phyloP scores from a whole-genome alignment of 1,140 invertebrate genomes.

The Copidosoma floridanum region DNA sequence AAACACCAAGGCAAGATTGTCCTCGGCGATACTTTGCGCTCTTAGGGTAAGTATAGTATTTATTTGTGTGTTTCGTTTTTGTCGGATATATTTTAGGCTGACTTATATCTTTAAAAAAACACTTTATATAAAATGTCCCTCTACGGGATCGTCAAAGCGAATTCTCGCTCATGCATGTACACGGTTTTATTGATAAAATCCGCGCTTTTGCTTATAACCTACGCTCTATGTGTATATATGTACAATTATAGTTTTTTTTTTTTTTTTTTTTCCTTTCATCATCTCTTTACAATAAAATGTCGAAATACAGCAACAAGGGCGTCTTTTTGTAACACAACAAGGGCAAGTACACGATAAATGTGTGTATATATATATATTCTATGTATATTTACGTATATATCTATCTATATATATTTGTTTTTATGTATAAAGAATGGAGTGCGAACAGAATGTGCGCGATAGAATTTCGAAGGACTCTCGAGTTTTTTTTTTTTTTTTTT shows the following conservation, averaged over 20 bases:
- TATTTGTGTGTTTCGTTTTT: neutral
- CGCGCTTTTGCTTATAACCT: slow-evolving; percentile 15
- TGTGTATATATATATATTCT: slow-evolving; percentile 17
- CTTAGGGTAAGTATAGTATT: too few species aligned
- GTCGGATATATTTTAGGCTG: slow-evolving; percentile 11
- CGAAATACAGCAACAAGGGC: slow-evolving; percentile 29
- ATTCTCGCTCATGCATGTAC: slow-evolving; percentile 6
- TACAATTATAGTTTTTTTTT: too few species aligned
- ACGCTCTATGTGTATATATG: slow-evolving; percentile 14
- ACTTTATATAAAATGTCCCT: slow-evolving; percentile 20
- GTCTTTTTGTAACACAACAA: too few species aligned
- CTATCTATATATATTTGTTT: slow-evolving; percentile 9
- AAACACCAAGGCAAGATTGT: neutral
- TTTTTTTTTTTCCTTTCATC: neutral
- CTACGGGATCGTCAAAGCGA: too few species aligned
- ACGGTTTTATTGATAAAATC: slow-evolving; percentile 12
- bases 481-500: too few species aligned
- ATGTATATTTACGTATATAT: slow-evolving; percentile 3
- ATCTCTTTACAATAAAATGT: slow-evolving; percentile 29
- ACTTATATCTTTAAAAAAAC: slow-evolving; percentile 22
- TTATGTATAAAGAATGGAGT: slow-evolving; percentile 21
- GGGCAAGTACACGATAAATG: slow-evolving; percentile 26
- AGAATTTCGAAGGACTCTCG: slow-evolving; percentile 26
- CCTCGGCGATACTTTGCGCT: slow-evolving; percentile 2
- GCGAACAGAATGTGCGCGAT: slow-evolving; percentile 20